A percentile compares a stretch with the other conserved stretches of the same genome.
Evolutionary conservation across 92 coral and sea anemone species (phyloP).

Genomic region (Nematostella vectensis): DNA sequence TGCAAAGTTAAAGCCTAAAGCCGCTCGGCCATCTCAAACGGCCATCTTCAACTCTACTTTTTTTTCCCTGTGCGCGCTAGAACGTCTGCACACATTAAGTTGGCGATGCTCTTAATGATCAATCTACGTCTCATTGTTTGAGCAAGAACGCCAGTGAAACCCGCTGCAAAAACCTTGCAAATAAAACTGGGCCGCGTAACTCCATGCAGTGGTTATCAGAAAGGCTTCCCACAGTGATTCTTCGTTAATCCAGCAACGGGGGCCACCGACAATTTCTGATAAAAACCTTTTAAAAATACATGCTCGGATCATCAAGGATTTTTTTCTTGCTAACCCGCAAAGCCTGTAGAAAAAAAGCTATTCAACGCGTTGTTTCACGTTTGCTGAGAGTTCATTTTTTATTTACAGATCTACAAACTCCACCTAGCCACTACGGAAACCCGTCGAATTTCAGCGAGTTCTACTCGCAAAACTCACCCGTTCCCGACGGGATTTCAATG

Average conservation of each 20-base stretch:
- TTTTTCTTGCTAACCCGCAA: not conserved
- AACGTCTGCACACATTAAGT: not conserved
- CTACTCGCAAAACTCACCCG: slow-evolving; percentile 38
- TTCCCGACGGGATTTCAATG: slow-evolving; percentile 22
- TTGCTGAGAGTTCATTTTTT: not conserved
- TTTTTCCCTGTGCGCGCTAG: not conserved
- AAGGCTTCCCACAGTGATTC: not conserved
- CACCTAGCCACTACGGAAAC: slow-evolving; percentile 9
- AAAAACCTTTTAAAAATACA: slow-evolving; percentile 4
- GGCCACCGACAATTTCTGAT: not conserved
- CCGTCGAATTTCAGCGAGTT: slow-evolving; percentile 18
- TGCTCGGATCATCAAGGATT: not conserved
- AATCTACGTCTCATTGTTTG: not conserved
- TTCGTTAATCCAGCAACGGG: slow-evolving; percentile 8
- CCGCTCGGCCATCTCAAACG: no score
- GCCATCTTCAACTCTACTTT: no score
- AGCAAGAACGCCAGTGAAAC: not conserved
- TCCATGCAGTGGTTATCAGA: not conserved
- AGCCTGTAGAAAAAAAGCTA: not conserved
- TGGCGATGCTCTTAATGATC: not conserved
- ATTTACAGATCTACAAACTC: slow-evolving; percentile 16
- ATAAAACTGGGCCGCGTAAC: not conserved
- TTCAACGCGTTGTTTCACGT: not conserved
- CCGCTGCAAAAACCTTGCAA: not conserved
- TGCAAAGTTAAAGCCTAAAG: not conserved